Conservation (phyloP, 1,140 invertebrate genomes). For the Hycleus phaleratus region DNA sequence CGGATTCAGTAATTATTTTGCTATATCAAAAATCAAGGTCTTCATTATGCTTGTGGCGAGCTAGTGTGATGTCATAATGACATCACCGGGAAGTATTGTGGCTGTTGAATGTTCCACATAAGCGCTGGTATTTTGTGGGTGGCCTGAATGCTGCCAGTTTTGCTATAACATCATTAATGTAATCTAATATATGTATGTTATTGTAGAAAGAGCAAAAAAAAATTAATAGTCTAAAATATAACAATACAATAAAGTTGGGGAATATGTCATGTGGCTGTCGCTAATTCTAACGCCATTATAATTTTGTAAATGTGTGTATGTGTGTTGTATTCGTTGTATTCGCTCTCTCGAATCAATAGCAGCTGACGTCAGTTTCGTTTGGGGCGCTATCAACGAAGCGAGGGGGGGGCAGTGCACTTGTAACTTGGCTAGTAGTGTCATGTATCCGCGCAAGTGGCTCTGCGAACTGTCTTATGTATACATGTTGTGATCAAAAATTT, state of each 20-base stretch:
- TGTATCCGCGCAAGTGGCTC: slow-evolving; percentile 40
- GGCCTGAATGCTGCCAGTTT: slow-evolving; percentile 1
- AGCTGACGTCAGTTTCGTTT: slow-evolving; percentile 38
- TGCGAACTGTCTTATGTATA: slow-evolving; percentile 35
- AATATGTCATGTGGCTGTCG: slow-evolving; percentile 11
- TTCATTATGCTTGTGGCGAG: slow-evolving; percentile 33
- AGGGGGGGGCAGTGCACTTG: slow-evolving; percentile 39
- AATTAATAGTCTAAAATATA: too few relatives aligned
- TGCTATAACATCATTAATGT: not conserved
- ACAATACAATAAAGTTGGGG: too few relatives aligned
- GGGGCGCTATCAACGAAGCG: slow-evolving; percentile 35
- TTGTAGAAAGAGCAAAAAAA: not conserved
- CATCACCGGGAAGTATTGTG: slow-evolving; percentile 39
- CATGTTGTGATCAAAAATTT: slow-evolving; percentile 27
- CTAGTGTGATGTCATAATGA: slow-evolving; percentile 40
- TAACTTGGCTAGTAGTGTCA: slow-evolving; percentile 42
- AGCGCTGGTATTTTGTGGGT: slow-evolving; percentile 9
- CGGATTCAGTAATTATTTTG: too few relatives aligned
- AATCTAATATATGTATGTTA: not conserved
- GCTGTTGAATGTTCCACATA: slow-evolving; percentile 17
- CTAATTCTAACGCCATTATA: slow-evolving; percentile 35
- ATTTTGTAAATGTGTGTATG: not conserved
- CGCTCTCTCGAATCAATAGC: slow-evolving; percentile 37
- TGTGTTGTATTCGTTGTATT: too few relatives aligned
- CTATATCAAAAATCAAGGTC: slow-evolving; percentile 31